Base-by-base conservation (phyloP, 2,888 invertebrate genomes). In the Sarcophaga carnaria region DNA sequence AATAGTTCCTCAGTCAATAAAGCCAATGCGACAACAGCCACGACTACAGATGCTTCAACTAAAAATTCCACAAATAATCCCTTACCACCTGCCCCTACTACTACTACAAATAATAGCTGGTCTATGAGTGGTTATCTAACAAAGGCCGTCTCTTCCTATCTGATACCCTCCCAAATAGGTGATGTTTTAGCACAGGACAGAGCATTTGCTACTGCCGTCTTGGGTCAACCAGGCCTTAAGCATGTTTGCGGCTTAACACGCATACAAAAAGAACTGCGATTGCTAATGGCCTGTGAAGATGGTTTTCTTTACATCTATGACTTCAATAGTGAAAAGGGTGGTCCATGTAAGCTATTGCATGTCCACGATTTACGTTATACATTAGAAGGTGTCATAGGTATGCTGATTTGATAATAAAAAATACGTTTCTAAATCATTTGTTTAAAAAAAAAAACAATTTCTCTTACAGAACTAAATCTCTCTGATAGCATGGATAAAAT, bases 271-370 rank as follows among this genome's bases (percentile, higher is more conserved):
- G 92, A 93, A 85, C 88, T 92, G 20, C 91, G 92, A 10, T 83
- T 93, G 70, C 88, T 94, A 78, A 91, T 93, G 47, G 93, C 93
- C 5, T 93, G 93, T 80, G 93, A 93, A 88, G 93, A 93, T 88
- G 93, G 93, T 10, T 93, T 93, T 66, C 90, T 93, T 71, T 93
- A 93, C 70, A 92, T 93, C 27, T 92, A 94, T 85, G 92, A 93
- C 45, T 93, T 94, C 74, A 92, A 90, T 88, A 91, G 90, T 80
- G 90, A 91, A 63, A 91, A 91, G 10, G 94, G 93, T 2, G 93
- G 94, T 3, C 89, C 88, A 45, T 93, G 93, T 82, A 93, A 93
- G 86, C 80, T 93, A 84, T 80, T 91, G 76, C 90, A 92, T 5
- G 93, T 92, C 25, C 93, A 94, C 80, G 94, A 94, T 89, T 88